Base-by-base conservation (phyloP, 2,888 invertebrate species). In the Calliphora vomitoria region DNA sequence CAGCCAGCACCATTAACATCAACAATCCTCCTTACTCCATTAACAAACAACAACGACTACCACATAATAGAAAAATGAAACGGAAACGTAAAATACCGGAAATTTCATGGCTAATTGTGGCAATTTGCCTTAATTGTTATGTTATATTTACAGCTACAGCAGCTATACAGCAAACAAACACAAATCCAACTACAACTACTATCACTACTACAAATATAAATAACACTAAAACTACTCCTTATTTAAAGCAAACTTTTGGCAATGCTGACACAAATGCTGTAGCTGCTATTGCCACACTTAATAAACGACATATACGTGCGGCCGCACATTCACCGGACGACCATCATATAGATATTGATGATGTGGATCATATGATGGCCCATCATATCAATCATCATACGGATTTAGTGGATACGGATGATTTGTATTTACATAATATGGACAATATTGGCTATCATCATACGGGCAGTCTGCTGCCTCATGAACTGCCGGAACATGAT, bases 11-110 rank as follows among this genome's bases (percentile, higher is more conserved):
- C 50, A 68, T 15, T 18, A 55, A 41, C 50, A 47, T 55, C 60
- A 66, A 79, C 62, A 72, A 62, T 25, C 11, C 25, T 53, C 72
- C 38, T 53, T 62, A 55, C 53, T n/a, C 18, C 13, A 53, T 62
- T 47, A 62, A 58, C 25, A 60, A 60, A 13, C 62, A 47, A 41
- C 80, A 66, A 25, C 62, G 25, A 13, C 64, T 66, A 64, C 81
- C 76, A 58, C 84, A 78, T 58, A 89, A 89, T 89, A 90, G 89
- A 90, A 91, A 91, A 91, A 89, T 90, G 90, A 92, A 91, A 87
- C 92, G 92, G 90, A 92, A 92, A 91, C 91, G 91, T 90, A 90
- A 91, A 92, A 90, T 91, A 91, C 91, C 92, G 92, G 92, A 92
- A 92, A 91, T 92, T 91, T 91, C 91, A 90, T 91, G 91, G 91